Base-by-base conservation (phyloP, 2,888 invertebrate genomes). In the Margaritifera margaritifera region DNA sequence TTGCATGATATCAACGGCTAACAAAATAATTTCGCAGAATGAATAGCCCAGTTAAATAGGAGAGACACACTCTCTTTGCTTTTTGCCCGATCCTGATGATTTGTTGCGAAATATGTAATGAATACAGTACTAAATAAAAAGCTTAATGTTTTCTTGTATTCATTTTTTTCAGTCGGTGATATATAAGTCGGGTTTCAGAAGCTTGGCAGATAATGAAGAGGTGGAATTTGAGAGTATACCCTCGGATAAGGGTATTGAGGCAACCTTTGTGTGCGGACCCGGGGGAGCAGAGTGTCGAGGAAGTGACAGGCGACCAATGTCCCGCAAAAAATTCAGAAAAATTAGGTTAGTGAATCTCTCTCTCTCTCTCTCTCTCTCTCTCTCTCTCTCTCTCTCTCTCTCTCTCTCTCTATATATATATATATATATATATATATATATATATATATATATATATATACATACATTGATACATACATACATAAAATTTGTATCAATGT, bases 151-250 rank as follows among this genome's bases (percentile, higher is more conserved):
- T 60, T 61, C 57, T 67, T 67, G 67, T 61, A 55, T 56, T 25
- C 68, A 72, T 27, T 57, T 75, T 87, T 92, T 90, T 50, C 92
- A 97, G 96, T 95, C 95, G 84, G 96, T 95, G 71, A 95, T 97
- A 82, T 94, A 95, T 91, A 97, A 96, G 95, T 92, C 92, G 60
- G 96, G 97, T 6, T 97, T 97, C 90, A 92, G 95, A 74, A 96
- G 96, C 66, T 91, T 97, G 79, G 96, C 94, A 2, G 96, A 96
- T 83, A 95, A 95, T 63, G 96, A 97, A 89, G 94, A 94, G 80
- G 95, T 96, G 50, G 96, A 96, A 89, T 96, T 96, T 87, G 94
- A 95, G 88, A 94, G 94, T 88, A 94, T 94, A 88, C 92, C 93
- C 78, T 96, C 96, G 0, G 95, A 94, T 79, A 95, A 96, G 84